These are phyloP conservation scores for Hedya salicella DNA, from an alignment of 2,888 invertebrate genomes.

Conservation along the genomic window DNA sequence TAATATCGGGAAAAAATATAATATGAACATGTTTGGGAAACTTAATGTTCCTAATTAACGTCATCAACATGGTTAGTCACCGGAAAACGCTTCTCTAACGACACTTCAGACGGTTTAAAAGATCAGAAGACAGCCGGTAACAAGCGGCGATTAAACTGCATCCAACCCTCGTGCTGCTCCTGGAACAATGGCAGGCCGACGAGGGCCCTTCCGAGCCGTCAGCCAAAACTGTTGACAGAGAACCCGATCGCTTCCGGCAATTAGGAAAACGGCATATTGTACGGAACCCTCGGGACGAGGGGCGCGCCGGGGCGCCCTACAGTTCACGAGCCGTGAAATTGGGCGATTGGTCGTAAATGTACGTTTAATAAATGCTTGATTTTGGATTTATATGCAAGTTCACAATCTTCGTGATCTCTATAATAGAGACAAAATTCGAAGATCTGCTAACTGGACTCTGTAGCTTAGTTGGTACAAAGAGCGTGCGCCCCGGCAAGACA, in stretches of 20 bases:
- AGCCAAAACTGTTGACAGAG: conserved; percentile 53
- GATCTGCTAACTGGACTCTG: too few species aligned
- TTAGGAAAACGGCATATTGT: conserved; percentile 43
- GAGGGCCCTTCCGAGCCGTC: conserved; percentile 42
- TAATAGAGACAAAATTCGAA: too few species aligned
- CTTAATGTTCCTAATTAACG: too few species aligned
- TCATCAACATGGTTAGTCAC: background rate
- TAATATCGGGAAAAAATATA: too few species aligned
- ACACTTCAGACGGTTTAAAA: conserved; percentile 11
- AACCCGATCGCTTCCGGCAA: conserved; percentile 53
- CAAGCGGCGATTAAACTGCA: conserved; percentile 11
- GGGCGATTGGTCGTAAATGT: conserved; percentile 39
- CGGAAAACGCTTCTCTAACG: background rate
- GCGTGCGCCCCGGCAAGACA: too few species aligned
- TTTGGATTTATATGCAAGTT: too few species aligned
- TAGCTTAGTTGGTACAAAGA: too few species aligned
- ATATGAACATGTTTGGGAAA: too few species aligned
- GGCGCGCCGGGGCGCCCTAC: background rate
- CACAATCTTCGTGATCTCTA: too few species aligned
- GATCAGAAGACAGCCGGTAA: conserved; percentile 36
- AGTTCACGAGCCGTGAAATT: background rate
- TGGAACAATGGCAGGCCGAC: conserved; percentile 21
- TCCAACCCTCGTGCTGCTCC: background rate
- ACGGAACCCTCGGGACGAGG: background rate
- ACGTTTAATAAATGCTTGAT: background rate